A percentile compares a stretch with the other conserved stretches of the same genome.
These are phyloP conservation scores for Zygothrica quintamaculata DNA, from an alignment of 2,888 invertebrate genomes.

Conservation along the genomic window DNA sequence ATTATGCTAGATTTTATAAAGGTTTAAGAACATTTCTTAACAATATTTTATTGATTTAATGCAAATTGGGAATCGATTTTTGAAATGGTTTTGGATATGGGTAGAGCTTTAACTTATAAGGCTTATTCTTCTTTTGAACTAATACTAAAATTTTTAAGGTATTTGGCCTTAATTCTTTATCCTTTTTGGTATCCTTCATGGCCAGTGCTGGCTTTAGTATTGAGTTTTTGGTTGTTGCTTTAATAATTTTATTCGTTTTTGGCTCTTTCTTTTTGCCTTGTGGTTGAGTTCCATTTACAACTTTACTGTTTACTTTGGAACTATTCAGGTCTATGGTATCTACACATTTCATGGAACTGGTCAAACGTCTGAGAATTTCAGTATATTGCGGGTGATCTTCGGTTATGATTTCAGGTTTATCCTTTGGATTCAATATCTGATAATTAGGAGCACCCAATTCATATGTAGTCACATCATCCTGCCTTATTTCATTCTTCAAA, in stretches of 20 bases:
- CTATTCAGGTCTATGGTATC: conserved; percentile 61
- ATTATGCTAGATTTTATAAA: too few species aligned
- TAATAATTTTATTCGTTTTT: conserved; percentile 54
- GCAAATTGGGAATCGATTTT: conserved; percentile 51
- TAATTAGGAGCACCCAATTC: conserved; percentile 77
- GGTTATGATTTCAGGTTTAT: conserved; percentile 77
- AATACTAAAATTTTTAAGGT: too few species aligned
- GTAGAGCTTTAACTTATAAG: conserved; percentile 15
- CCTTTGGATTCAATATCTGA: conserved; percentile 76
- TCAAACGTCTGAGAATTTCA: conserved; percentile 59
- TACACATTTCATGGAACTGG: conserved; percentile 32
- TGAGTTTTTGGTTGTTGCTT: too few species aligned
- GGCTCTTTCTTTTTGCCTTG: conserved; percentile 50
- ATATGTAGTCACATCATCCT: conserved; percentile 75
- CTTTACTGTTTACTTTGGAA: background rate
- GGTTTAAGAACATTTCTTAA: too few species aligned
- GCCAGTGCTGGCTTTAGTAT: too few species aligned
- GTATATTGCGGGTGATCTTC: conserved; percentile 76
- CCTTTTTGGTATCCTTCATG: too few species aligned
- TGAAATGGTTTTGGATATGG: conserved; percentile 51
- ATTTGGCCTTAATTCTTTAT: too few species aligned
- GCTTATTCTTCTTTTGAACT: too few species aligned
- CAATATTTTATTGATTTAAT: conserved; percentile 15
- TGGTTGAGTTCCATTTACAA: background rate
- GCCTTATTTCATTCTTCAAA: conserved; percentile 67